These are phyloP conservation scores for Corydoras maculifer DNA, from an alignment of 2,113 vertebrate species.

Conservation along the genomic window DNA sequence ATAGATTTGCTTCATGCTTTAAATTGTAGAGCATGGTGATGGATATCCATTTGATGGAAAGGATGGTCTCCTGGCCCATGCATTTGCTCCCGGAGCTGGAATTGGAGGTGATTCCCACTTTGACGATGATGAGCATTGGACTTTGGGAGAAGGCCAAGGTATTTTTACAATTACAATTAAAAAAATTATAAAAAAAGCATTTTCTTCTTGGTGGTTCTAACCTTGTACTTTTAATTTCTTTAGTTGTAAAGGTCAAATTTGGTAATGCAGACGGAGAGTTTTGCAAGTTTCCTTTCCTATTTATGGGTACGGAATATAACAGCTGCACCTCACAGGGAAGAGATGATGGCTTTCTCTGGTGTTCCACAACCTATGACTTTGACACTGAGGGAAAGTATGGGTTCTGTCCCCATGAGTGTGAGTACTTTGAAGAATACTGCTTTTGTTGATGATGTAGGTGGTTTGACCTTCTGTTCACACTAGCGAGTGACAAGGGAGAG, in stretches of 20 bases:
- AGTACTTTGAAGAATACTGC: slow-evolving; percentile 51
- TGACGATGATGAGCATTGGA: slow-evolving; percentile 97
- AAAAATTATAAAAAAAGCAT: background rate
- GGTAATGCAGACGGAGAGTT: slow-evolving; percentile 94
- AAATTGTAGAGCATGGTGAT: slow-evolving; percentile 84
- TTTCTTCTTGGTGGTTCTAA: background rate
- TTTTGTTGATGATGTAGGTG: background rate
- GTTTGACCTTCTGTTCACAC: too few relatives aligned
- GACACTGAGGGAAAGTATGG: slow-evolving; percentile 91
- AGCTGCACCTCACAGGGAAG: slow-evolving; percentile 86
- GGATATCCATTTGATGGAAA: slow-evolving; percentile 98
- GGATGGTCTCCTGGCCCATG: slow-evolving; percentile 93
- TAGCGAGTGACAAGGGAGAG: too few relatives aligned
- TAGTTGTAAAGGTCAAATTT: slow-evolving; percentile 93
- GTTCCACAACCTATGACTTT: slow-evolving; percentile 90
- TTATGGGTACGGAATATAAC: slow-evolving; percentile 86
- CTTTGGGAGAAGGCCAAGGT: slow-evolving; percentile 95
- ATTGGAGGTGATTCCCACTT: slow-evolving; percentile 97
- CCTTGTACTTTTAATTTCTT: background rate
- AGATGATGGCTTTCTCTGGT: slow-evolving; percentile 93
- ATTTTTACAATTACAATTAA: slow-evolving; percentile 20
- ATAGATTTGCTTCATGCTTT: background rate
- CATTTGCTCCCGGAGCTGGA: slow-evolving; percentile 87
- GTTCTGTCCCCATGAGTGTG: slow-evolving; percentile 96
- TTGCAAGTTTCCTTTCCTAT: slow-evolving; percentile 94